phyloP scores from a whole-genome alignment of 2,888 invertebrate species.

The Lepidocyrtinus sp. region DNA sequence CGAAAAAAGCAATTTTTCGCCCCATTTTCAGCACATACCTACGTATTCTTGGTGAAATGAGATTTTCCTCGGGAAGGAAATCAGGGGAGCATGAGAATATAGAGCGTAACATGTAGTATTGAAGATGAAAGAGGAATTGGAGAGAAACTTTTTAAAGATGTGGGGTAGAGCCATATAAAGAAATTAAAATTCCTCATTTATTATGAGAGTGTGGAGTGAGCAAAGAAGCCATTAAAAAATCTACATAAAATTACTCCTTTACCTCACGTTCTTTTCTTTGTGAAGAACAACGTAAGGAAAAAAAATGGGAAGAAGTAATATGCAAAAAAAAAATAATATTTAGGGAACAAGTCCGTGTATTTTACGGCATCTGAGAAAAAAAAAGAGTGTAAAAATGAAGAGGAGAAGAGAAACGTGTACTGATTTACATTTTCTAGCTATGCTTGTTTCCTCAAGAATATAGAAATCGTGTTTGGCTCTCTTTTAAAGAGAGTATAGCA shows the following conservation, averaged over 20 bases:
- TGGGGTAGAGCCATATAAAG: conserved; percentile 35
- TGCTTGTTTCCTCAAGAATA: neutral
- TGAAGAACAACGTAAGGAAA: neutral
- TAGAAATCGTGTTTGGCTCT: neutral
- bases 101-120: too few species aligned
- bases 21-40: neutral
- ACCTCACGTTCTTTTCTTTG: neutral
- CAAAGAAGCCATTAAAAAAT: conserved; percentile 52
- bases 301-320: neutral
- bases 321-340: too few species aligned
- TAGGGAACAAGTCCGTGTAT: too few species aligned
- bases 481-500: neutral
- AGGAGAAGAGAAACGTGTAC: conserved; percentile 2
- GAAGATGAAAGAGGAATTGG: too few species aligned
- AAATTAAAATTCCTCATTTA: conserved; percentile 63
- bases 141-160: too few species aligned
- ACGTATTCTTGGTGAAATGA: neutral
- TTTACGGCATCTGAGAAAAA: conserved; percentile 11
- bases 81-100: too few species aligned
- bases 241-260: conserved; percentile 45
- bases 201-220: conserved; percentile 63
- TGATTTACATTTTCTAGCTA: conserved; percentile 18
- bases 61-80: too few species aligned
- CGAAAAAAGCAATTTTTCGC: too few species aligned
- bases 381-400: too few species aligned